These are phyloP conservation scores for zebrafish (Danio rerio) DNA, from an alignment of 2,113 vertebrate species.

Conservation along the genomic window DNA sequence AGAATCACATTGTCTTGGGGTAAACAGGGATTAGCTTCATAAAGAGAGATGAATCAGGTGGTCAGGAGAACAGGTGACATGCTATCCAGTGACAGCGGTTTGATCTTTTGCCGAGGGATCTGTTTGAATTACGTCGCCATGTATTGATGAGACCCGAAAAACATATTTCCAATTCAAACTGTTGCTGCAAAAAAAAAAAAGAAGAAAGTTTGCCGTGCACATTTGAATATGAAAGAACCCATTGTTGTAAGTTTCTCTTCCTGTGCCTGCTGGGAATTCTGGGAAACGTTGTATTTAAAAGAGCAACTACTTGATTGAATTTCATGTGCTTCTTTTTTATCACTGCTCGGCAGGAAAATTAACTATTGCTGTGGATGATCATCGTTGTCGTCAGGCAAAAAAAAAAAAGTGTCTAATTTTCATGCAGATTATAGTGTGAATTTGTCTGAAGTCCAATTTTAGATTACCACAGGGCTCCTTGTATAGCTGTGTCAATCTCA, in stretches of 20 bases:
- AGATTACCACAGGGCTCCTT: constrained; percentile 56
- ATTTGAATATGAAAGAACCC: constrained; percentile 59
- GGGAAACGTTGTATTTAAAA: constrained; percentile 54
- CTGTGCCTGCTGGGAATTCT: constrained; percentile 48
- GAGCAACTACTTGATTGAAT: constrained; percentile 57
- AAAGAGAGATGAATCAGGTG: constrained; percentile 33
- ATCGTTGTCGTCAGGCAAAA: constrained; percentile 10
- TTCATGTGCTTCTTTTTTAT: constrained; percentile 51
- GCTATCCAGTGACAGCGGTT: constrained; percentile 20
- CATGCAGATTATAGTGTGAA: constrained; percentile 57
- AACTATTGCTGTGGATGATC: constrained; percentile 52
- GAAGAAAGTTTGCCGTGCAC: constrained; percentile 35
- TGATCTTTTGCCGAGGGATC: background rate
- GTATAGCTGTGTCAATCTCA: constrained; percentile 53
- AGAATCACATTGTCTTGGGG: constrained; percentile 31
- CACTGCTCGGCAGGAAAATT: constrained; percentile 53
- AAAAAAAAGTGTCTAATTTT: constrained; percentile 44
- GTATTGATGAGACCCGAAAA: constrained; percentile 7
- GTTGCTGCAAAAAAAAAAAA: constrained; percentile 17
- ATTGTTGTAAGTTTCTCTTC: constrained; percentile 40
- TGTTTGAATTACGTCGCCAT: background rate
- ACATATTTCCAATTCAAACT: constrained; percentile 51
- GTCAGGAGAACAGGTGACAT: constrained; percentile 31
- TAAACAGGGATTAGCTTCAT: constrained; percentile 38
- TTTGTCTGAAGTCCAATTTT: constrained; percentile 58